These are phyloP conservation scores for Progne subis DNA, from an alignment of 2,113 vertebrate species.

Conservation along the genomic window DNA sequence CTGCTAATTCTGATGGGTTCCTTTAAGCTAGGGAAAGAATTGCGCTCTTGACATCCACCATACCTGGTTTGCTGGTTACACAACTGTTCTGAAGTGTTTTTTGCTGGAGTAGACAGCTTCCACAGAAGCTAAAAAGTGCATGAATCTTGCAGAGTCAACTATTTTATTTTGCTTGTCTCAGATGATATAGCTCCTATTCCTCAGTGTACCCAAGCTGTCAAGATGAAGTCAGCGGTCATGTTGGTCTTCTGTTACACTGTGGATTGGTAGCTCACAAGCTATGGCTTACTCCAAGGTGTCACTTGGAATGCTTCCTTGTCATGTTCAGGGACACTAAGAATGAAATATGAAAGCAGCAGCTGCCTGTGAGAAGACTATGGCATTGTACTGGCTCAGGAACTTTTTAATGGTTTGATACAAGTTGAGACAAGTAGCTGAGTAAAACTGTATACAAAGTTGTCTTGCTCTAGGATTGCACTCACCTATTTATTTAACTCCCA, in stretches of 20 bases:
- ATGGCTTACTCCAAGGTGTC: neutral
- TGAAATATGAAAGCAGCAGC: neutral
- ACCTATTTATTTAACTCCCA: neutral
- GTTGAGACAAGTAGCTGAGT: neutral
- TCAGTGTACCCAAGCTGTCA: neutral
- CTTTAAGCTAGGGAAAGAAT: neutral
- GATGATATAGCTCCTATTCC: neutral
- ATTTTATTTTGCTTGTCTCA: neutral
- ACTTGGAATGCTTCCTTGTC: neutral
- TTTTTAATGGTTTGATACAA: neutral
- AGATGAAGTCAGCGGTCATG: neutral
- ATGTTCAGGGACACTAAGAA: neutral
- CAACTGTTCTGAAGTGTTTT: neutral
- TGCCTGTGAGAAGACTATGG: neutral
- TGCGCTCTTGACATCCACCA: neutral
- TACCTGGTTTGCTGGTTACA: neutral
- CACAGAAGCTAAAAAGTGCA: neutral
- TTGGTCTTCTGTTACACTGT: neutral
- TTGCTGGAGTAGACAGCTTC: neutral
- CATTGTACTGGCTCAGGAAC: neutral
- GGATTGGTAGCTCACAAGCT: neutral
- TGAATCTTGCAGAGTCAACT: neutral
- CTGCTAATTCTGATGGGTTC: fast-evolving
- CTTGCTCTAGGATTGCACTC: neutral
- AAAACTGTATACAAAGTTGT: neutral